A percentile compares a stretch with the other conserved stretches of the same genome.
Conservation (phyloP, 2,113 vertebrate genomes). For the Microcebus murinus region DNA sequence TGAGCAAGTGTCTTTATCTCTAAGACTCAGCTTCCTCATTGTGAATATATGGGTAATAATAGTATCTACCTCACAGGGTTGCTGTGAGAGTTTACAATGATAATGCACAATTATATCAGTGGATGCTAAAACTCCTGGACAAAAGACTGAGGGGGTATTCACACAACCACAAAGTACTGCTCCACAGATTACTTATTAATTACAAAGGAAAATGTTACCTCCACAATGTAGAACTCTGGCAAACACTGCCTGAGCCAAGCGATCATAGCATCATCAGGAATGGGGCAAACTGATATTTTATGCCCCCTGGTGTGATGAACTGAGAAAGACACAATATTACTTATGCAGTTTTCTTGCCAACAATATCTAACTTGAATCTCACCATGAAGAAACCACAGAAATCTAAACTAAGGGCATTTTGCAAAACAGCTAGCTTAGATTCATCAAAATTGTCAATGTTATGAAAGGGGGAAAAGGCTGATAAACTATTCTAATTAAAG, state of each 20-base stretch:
- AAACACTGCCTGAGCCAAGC: not conserved
- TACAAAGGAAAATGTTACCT: not conserved
- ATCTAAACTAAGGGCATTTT: not conserved
- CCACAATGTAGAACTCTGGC: rapidly evolving
- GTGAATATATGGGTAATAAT: not conserved
- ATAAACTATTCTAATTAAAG: conserved; percentile 2
- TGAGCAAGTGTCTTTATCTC: not conserved
- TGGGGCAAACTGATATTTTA: not conserved
- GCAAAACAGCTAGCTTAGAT: not conserved
- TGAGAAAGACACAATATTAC: not conserved
- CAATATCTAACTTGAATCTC: not conserved
- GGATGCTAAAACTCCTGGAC: not conserved
- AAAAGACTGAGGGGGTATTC: not conserved
- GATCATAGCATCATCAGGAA: not conserved
- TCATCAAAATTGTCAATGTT: not conserved
- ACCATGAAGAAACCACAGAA: not conserved
- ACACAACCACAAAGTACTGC: not conserved
- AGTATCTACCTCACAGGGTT: not conserved
- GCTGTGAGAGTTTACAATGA: not conserved
- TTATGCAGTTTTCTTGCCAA: not conserved
- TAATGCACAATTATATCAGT: not conserved
- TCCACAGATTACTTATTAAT: not conserved
- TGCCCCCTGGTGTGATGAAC: not conserved
- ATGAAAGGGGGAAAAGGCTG: not conserved
- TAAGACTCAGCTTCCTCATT: not conserved